Conservation (phyloP, 1,140 invertebrate genomes). For the Drosophila kohkoa region DNA sequence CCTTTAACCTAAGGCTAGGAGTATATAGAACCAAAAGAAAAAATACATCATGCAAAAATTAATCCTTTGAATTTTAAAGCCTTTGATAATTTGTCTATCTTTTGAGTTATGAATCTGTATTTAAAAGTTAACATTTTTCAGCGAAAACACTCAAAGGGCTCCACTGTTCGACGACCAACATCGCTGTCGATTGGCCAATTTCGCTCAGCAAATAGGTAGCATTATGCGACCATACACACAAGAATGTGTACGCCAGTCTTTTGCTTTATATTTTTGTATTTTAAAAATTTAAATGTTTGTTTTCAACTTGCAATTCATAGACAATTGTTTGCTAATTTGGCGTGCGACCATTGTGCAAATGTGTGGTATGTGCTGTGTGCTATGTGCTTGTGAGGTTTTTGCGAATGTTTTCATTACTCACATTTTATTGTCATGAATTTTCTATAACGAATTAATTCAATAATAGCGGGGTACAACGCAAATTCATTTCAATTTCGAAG, state of each 20-base stretch:
- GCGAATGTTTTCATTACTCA: conserved; percentile 60
- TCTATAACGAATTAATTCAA: conserved; percentile 61
- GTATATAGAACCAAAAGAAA: too few relatives aligned
- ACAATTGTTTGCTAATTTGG: conserved; percentile 46
- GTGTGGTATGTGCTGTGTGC: conserved; percentile 17
- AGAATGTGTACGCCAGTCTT: conserved; percentile 1
- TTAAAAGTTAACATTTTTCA: too few relatives aligned
- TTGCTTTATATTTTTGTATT: conserved; percentile 19
- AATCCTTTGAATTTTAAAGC: too few relatives aligned
- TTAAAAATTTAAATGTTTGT: conserved; percentile 20
- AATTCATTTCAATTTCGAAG: conserved; percentile 8
- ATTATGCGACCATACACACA: conserved; percentile 21
- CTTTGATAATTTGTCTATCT: too few relatives aligned
- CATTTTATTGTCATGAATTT: conserved; percentile 54
- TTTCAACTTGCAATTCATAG: not conserved
- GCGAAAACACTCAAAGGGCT: too few relatives aligned
- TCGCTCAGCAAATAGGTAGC: conserved; percentile 48
- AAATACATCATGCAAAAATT: too few relatives aligned
- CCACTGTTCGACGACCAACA: conserved; percentile 2
- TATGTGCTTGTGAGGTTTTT: not conserved
- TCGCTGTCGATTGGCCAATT: conserved; percentile 41
- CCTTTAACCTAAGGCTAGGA: too few relatives aligned
- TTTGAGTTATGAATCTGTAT: too few relatives aligned
- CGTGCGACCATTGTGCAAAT: conserved; percentile 20
- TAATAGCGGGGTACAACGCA: conserved; percentile 17